A percentile compares a stretch with the other conserved stretches of the same genome.
phyloP scores from a whole-genome alignment of 2,113 vertebrate genomes.

The Axis porcinus region DNA sequence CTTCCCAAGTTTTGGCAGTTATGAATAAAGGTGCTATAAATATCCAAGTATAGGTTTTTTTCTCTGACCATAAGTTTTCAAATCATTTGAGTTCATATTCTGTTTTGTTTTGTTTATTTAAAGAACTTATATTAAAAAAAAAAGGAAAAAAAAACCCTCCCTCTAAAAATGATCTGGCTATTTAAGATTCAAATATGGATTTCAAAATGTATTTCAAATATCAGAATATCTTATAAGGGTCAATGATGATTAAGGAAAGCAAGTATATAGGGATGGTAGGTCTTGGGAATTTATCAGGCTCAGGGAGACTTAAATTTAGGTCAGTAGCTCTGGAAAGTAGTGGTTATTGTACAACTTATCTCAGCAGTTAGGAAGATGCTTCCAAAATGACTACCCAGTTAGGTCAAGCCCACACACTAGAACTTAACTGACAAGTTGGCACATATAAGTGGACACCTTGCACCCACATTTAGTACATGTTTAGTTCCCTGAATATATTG shows the following conservation, averaged over 20 bases:
- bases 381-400: conserved; percentile 9
- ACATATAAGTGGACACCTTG: conserved; percentile 26
- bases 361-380: conserved; percentile 43
- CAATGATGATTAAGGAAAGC: conserved; percentile 40
- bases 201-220: conserved; percentile 54
- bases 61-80: neutral
- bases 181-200: conserved; percentile 40
- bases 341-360: neutral
- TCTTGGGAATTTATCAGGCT: neutral
- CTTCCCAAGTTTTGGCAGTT: neutral
- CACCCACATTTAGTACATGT: conserved; percentile 14
- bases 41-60: neutral
- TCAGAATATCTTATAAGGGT: conserved; percentile 41
- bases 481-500: neutral
- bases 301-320: neutral
- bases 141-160: neutral
- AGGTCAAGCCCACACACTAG: neutral
- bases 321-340: neutral
- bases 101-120: neutral
- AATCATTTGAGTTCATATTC: neutral
- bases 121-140: neutral
- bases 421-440: conserved; percentile 50
- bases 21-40: neutral
- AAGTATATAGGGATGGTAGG: neutral
- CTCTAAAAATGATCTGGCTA: conserved; percentile 22